Evolutionary conservation across 2,797 vertebrate genomes (phyloP).

Genomic region (Rachycentron canadum): DNA sequence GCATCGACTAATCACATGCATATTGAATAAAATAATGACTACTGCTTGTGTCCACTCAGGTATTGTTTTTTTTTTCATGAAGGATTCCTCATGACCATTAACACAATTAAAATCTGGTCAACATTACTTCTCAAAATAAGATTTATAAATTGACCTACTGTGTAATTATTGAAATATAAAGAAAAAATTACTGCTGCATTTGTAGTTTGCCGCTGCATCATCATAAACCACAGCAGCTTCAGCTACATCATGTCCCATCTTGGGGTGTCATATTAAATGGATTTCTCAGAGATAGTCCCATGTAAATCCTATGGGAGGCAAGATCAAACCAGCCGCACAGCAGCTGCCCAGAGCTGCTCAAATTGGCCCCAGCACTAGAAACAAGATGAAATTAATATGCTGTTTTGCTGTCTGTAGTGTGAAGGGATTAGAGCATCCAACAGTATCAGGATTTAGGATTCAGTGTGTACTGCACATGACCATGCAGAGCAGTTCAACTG

Average conservation of each 20-base stretch:
- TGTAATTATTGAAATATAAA: conserved; percentile 32
- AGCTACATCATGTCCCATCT: conserved; percentile 45
- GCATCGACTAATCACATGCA: conserved; percentile 35
- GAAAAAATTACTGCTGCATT: conserved; percentile 16
- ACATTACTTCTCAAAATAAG: neutral
- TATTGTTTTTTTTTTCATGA: conserved; percentile 3
- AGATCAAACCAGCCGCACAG: conserved; percentile 56
- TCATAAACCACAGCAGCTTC: conserved; percentile 54
- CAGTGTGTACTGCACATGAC: conserved; percentile 48
- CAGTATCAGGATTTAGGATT: conserved; percentile 67
- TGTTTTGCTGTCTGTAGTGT: conserved; percentile 62
- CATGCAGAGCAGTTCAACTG: conserved; percentile 35
- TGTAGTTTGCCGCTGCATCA: conserved; percentile 41
- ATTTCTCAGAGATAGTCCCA: conserved; percentile 67
- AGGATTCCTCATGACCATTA: neutral
- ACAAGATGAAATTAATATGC: conserved; percentile 76
- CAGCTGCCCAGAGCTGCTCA: conserved; percentile 61
- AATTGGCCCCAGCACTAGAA: conserved; percentile 69
- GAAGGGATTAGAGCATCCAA: conserved; percentile 66
- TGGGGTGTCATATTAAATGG: conserved; percentile 67
- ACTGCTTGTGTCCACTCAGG: conserved; percentile 4
- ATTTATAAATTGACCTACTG: neutral
- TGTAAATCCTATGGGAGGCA: conserved; percentile 64
- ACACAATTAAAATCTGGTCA: neutral
- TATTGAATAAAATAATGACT: conserved; percentile 16